phyloP scores from a whole-genome alignment of 2,888 invertebrate species.

The Gibbula magus region DNA sequence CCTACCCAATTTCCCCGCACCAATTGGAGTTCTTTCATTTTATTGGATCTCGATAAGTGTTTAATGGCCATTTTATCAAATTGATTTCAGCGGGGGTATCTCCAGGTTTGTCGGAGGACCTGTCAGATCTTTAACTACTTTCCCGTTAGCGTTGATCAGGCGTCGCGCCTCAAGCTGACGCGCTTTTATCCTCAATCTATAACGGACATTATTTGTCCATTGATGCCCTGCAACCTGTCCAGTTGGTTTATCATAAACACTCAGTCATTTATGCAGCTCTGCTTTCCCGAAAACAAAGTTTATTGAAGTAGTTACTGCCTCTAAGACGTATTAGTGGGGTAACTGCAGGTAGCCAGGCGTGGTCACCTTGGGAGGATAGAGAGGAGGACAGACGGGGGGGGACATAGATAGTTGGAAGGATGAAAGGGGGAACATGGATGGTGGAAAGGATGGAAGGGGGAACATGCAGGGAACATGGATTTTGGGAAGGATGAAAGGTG shows the following conservation, averaged over 20 bases:
- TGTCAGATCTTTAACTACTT: slow-evolving; percentile 27
- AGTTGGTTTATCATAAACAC: slow-evolving; percentile 2
- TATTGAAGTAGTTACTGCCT: neutral
- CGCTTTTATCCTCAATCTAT: slow-evolving; percentile 19
- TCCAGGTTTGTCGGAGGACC: slow-evolving; percentile 9
- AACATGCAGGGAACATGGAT: no score
- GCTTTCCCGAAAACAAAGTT: slow-evolving; percentile 13
- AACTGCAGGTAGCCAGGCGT: neutral
- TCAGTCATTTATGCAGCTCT: neutral
- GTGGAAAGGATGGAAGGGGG: no score
- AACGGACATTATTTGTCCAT: slow-evolving; percentile 20
- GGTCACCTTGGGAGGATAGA: neutral
- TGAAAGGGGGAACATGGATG: no score
- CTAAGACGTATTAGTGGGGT: neutral
- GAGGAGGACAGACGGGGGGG: neutral
- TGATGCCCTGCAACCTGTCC: slow-evolving; percentile 6
- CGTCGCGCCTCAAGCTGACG: slow-evolving; percentile 17
- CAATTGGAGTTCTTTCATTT: slow-evolving; percentile 16
- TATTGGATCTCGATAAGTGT: slow-evolving; percentile 32
- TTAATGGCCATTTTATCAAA: slow-evolving; percentile 25
- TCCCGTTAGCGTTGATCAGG: slow-evolving; percentile 14
- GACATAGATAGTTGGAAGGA: neutral
- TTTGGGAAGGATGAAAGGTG: no score
- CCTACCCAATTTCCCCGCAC: slow-evolving; percentile 16
- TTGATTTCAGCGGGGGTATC: slow-evolving; percentile 1